These are phyloP conservation scores for Furcifer pardalis DNA, from an alignment of 2,797 vertebrate genomes.

Conservation along the genomic window DNA sequence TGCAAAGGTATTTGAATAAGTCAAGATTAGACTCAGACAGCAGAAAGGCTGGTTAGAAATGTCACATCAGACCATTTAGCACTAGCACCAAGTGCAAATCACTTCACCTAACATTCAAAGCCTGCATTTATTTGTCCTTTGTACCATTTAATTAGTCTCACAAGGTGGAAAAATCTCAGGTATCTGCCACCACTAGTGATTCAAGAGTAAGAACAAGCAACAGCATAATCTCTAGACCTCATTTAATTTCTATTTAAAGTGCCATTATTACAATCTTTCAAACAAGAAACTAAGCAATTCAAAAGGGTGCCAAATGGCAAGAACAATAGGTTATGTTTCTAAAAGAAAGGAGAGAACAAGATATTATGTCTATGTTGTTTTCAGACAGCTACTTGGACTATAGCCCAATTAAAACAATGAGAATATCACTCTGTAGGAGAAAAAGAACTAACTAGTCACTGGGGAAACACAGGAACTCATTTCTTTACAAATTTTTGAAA, in stretches of 20 bases:
- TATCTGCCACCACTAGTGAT: neutral
- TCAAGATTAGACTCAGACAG: constrained; percentile 5
- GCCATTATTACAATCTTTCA: neutral
- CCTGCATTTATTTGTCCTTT: neutral
- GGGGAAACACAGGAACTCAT: neutral
- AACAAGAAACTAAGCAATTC: neutral
- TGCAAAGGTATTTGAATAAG: constrained; percentile 17
- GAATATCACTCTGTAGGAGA: neutral
- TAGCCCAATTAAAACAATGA: neutral
- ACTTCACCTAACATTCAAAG: constrained; percentile 6
- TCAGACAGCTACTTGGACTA: neutral
- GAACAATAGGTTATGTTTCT: neutral
- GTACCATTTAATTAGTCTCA: constrained; percentile 2
- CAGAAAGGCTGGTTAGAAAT: constrained; percentile 13
- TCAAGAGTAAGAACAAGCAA: neutral
- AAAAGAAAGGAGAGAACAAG: neutral
- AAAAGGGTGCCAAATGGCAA: neutral
- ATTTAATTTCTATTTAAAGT: neutral
- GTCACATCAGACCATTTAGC: neutral
- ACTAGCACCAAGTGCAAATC: neutral
- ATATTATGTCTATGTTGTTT: neutral
- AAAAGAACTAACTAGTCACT: neutral
- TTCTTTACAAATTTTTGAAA: no score
- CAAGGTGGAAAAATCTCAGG: neutral
- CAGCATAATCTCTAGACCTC: neutral